A percentile compares a stretch with the other conserved stretches of the same genome.
Conservation (phyloP, 2,113 vertebrate species). For the Lipophrys pholis region DNA sequence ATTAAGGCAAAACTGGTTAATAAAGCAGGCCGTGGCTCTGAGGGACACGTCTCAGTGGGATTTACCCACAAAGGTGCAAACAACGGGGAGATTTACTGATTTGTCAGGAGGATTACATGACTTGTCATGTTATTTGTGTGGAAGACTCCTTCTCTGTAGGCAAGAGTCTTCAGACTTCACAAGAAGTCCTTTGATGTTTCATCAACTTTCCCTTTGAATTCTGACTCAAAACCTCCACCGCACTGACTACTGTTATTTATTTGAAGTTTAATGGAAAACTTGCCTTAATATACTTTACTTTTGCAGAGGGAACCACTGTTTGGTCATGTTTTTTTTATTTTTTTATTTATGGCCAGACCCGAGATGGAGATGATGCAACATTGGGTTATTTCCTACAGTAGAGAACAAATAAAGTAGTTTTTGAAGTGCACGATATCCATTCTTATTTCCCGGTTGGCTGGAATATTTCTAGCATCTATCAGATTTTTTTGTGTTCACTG, state of each 20-base stretch:
- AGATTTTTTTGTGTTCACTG: too few relatives aligned
- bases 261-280: conserved; percentile 31
- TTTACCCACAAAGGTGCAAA: conserved; percentile 63
- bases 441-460: too few relatives aligned
- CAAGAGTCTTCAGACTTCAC: conserved; percentile 42
- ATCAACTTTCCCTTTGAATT: conserved; percentile 44
- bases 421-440: too few relatives aligned
- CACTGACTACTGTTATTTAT: conserved; percentile 11
- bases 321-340: neutral
- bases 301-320: neutral
- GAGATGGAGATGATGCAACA: neutral
- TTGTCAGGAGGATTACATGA: conserved; percentile 66
- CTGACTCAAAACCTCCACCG: conserved; percentile 42
- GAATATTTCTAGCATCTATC: too few relatives aligned
- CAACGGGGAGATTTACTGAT: conserved; percentile 59
- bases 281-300: conserved; percentile 1
- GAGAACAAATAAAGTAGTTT: neutral
- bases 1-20: conserved; percentile 75
- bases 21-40: conserved; percentile 62
- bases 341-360: neutral
- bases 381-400: neutral
- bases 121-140: conserved; percentile 51
- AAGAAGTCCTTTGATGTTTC: conserved; percentile 57
- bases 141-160: conserved; percentile 24
- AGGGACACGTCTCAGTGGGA: conserved; percentile 58